A percentile compares a stretch with the other conserved stretches of the same genome.
Evolutionary conservation across 53 echinoderm and acorn worm genomes (phyloP).

Genomic region (Crossaster papposus): DNA sequence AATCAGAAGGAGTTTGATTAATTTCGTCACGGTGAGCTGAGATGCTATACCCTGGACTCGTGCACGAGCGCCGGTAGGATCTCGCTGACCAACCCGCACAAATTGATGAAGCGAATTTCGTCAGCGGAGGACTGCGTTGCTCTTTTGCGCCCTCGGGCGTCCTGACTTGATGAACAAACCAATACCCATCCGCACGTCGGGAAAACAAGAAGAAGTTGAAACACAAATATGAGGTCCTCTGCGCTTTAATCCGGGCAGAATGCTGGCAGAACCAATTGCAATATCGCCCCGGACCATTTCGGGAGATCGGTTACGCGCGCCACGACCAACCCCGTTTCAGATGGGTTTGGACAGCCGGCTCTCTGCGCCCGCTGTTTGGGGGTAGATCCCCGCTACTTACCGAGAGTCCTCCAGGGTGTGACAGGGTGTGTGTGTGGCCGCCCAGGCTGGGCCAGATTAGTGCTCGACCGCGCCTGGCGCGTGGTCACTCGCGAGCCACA

Average conservation of each 20-base stretch:
- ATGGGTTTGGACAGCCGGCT: slow-evolving; percentile 55
- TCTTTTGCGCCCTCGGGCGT: slow-evolving; percentile 3
- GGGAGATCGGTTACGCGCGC: slow-evolving; percentile 51
- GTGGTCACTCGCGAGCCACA: slow-evolving; percentile 45
- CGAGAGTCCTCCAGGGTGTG: slow-evolving; percentile 5
- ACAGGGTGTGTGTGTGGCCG: slow-evolving; percentile 16
- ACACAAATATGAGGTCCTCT: slow-evolving; percentile 55
- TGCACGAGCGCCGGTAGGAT: neutral
- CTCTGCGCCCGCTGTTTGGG: slow-evolving; percentile 32
- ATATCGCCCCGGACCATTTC: slow-evolving; percentile 48
- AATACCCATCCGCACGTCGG: slow-evolving; percentile 25
- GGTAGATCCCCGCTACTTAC: neutral
- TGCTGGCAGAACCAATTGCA: slow-evolving; percentile 38
- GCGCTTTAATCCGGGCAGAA: slow-evolving; percentile 39
- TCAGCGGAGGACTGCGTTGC: slow-evolving; percentile 3
- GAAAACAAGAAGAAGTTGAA: slow-evolving; percentile 45
- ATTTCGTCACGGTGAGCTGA: neutral
- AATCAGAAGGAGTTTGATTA: slow-evolving; percentile 29
- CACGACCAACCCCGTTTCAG: slow-evolving; percentile 29
- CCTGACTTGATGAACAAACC: slow-evolving; percentile 55
- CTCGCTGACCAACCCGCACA: neutral
- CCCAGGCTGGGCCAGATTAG: neutral
- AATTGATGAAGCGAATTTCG: slow-evolving; percentile 51
- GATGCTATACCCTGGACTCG: neutral
- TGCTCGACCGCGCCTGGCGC: neutral